Base-by-base conservation (phyloP, 1,140 invertebrate species). In the Hypothenemus hampei region DNA sequence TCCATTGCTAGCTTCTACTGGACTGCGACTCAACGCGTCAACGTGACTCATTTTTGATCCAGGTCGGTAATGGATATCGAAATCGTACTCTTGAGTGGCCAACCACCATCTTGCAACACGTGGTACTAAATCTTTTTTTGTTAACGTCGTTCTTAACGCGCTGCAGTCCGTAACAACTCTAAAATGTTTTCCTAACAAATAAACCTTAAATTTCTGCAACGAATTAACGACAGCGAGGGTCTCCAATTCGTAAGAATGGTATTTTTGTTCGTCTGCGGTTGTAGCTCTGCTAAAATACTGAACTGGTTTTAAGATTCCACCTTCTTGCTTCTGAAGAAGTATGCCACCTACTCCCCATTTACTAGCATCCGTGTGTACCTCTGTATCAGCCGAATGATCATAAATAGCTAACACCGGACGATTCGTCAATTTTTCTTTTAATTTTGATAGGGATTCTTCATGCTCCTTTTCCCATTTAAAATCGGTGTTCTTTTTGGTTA, bases 151-250 rank as follows among this genome's bases (percentile, higher is more conserved):
- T 23, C 69, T 69, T 0, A 74, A 48, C 0, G 68, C 69, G 15
- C 65, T 66, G 45, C 70, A 73, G 65, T 62, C 72, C 4, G 49
- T 72, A 37, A 70, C 61, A 33, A 65, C 61, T 39, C 36, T 67
- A 33, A 74, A 75, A 5, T 44, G 31, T 10, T 64, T 65, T 1
- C 68, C 69, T 15, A 71, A 8, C 5, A 72, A 18, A 43, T 69
- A 15, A 65, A 18, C 2, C 65, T 67, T 60, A 43, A 72, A 73
- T 11, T 55, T 46, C 44, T 68, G 64, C 0, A 73, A 19, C 0
- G 66, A 66, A 7, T 35, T 11, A 7, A 48, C 45, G 7, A 48
- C 26, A 8, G 45, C 24, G 3, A 48, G 7, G 10, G 13, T 19
- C 24, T 13, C 21, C 4, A 57, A 15, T 13, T 57, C 45, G 21